phyloP scores from a whole-genome alignment of 2,113 vertebrate species.

The Podarcis raffonei region DNA sequence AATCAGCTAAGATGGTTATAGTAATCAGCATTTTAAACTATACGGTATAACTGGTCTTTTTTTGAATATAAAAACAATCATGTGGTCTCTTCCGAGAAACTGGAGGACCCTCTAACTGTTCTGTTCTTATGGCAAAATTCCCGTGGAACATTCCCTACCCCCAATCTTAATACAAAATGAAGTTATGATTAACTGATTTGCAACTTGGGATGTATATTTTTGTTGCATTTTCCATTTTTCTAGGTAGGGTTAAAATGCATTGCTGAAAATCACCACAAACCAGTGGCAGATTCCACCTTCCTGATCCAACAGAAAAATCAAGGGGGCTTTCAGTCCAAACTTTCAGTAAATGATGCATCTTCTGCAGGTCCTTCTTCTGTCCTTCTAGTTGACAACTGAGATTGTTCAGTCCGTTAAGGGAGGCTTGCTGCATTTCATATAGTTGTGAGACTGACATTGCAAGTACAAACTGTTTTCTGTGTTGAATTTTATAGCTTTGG shows the following conservation, averaged over 20 bases:
- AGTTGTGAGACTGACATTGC: neutral
- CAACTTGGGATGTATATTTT: neutral
- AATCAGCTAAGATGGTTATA: constrained; percentile 53
- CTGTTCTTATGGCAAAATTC: constrained; percentile 17
- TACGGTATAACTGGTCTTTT: constrained; percentile 35
- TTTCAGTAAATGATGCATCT: neutral
- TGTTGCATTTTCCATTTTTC: neutral
- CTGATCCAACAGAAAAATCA: neutral
- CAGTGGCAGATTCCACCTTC: neutral
- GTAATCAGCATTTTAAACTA: constrained; percentile 52
- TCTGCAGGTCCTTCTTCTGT: neutral
- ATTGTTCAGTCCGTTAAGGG: neutral
- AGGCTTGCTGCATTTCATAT: neutral
- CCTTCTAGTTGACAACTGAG: neutral
- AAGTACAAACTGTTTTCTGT: neutral
- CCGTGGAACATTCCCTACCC: neutral
- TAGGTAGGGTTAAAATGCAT: neutral
- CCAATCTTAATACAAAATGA: neutral
- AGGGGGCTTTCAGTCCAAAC: no score
- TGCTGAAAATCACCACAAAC: no score
- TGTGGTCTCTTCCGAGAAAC: constrained; percentile 15
- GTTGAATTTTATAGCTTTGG: neutral
- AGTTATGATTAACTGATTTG: neutral
- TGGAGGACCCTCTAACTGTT: neutral
- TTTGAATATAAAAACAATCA: constrained; percentile 37